phyloP scores from a whole-genome alignment of 2,113 vertebrate species.

The Pluvianellus socialis region DNA sequence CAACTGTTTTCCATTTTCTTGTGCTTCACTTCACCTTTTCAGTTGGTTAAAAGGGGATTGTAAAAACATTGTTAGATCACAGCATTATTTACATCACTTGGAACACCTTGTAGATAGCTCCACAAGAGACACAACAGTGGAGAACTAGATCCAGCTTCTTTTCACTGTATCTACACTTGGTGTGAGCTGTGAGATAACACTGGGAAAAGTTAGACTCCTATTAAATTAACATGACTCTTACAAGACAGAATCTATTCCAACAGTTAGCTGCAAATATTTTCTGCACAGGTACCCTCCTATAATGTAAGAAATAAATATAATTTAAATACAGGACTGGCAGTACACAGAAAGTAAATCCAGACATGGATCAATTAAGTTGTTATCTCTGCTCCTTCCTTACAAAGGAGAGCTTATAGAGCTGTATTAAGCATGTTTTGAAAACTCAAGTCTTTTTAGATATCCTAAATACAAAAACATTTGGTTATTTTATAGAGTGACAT shows the following conservation, averaged over 20 bases:
- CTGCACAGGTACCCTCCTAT: background rate
- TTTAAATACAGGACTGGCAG: background rate
- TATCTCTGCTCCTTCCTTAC: background rate
- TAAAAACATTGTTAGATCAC: background rate
- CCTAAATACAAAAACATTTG: background rate
- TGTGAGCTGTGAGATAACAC: background rate
- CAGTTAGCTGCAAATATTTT: background rate
- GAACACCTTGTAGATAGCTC: background rate
- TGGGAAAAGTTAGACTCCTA: background rate
- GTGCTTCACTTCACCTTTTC: background rate
- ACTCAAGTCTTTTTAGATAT: background rate
- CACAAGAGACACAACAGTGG: background rate
- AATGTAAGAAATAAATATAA: background rate
- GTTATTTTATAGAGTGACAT: background rate
- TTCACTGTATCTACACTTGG: background rate
- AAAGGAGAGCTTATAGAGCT: background rate
- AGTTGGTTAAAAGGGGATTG: background rate
- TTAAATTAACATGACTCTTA: background rate
- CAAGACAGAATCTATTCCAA: background rate
- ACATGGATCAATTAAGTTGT: background rate
- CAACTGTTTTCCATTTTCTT: background rate
- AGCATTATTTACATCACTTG: background rate
- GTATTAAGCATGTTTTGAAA: background rate
- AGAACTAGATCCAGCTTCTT: background rate
- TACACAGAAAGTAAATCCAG: background rate